Percentiles rank a stretch among this genome's conserved stretches.
Conservation (phyloP, 2,113 vertebrate genomes). For the Ascaphus truei region DNA sequence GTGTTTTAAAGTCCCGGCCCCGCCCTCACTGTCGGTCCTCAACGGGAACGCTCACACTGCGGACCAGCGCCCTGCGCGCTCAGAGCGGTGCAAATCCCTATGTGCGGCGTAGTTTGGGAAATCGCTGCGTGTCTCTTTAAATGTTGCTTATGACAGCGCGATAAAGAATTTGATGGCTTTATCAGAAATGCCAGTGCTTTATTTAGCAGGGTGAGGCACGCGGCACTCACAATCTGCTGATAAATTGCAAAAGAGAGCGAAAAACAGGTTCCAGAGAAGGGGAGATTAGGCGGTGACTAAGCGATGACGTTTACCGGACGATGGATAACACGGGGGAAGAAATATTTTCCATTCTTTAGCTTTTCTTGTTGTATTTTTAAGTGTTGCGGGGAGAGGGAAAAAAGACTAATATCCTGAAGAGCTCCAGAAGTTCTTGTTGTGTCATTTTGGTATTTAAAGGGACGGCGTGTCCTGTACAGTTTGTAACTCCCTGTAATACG, state of each 20-base stretch:
- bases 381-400: neutral
- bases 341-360: constrained; percentile 39
- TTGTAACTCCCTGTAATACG: no score
- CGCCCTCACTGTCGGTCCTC: no score
- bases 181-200: constrained; percentile 98
- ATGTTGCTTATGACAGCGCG: constrained; percentile 80
- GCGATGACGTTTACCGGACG: constrained; percentile 4
- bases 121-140: constrained; percentile 88
- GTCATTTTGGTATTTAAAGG: neutral
- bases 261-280: constrained; percentile 32
- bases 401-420: neutral
- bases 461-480: neutral
- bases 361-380: constrained; percentile 28
- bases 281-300: neutral
- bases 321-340: neutral
- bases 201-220: constrained; percentile 96
- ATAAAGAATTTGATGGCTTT: constrained; percentile 99
- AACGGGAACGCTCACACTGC: no score
- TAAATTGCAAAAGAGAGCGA: constrained; percentile 79
- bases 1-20: no score
- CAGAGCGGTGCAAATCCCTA: no score
- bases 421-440: neutral
- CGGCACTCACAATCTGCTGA: constrained; percentile 85
- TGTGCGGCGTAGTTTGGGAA: constrained; percentile 33
- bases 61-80: no score